These are phyloP conservation scores for Colaptes auratus DNA, from an alignment of 2,113 vertebrate genomes.

Conservation along the genomic window DNA sequence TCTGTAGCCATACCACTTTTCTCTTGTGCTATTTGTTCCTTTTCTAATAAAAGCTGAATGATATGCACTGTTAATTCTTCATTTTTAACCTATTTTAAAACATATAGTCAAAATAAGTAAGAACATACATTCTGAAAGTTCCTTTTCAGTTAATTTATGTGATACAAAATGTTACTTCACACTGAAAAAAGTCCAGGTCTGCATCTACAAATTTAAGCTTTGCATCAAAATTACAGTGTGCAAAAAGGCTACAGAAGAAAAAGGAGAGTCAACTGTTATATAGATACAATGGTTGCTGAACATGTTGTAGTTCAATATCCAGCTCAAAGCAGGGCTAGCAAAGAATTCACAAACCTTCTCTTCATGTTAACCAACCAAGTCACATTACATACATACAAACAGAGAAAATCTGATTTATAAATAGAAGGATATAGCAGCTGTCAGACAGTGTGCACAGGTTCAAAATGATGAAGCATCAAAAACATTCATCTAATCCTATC, in stretches of 20 bases:
- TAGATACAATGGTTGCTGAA: not conserved
- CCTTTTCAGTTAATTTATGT: not conserved
- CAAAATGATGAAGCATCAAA: not conserved
- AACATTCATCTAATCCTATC: not conserved
- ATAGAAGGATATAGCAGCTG: not conserved
- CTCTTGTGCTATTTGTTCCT: slow-evolving; percentile 75
- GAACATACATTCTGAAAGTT: not conserved
- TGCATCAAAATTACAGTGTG: not conserved
- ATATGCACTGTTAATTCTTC: slow-evolving; percentile 72
- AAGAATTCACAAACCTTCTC: not conserved
- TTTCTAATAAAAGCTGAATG: slow-evolving; percentile 80
- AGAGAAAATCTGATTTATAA: not conserved
- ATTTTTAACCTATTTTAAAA: slow-evolving; percentile 78
- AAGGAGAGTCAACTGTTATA: not conserved
- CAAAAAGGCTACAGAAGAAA: not conserved
- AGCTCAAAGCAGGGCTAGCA: not conserved
- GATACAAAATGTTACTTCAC: not conserved
- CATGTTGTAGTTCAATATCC: not conserved
- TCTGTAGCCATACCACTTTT: slow-evolving; percentile 61
- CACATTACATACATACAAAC: not conserved
- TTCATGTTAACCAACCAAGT: not conserved
- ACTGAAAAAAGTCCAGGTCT: not conserved
- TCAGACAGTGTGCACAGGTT: not conserved
- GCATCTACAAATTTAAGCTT: not conserved
- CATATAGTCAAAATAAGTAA: not conserved